Evolutionary conservation across 2,888 invertebrate genomes (phyloP).

Genomic region (Aphodius sticticus): DNA sequence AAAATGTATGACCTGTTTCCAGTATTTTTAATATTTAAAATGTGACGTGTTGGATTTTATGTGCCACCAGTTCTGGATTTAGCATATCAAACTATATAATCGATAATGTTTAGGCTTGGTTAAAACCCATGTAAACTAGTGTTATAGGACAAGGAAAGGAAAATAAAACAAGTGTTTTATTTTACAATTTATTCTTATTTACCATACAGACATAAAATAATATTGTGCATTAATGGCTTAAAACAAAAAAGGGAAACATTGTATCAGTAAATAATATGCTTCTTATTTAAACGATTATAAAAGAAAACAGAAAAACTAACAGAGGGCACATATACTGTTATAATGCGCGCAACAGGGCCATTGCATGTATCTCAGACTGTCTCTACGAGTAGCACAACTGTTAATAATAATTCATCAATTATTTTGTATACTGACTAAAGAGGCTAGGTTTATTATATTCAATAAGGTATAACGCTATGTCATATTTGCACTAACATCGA

Average conservation of each 20-base stretch:
- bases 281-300: slow-evolving; percentile 27
- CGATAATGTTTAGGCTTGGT: too few species aligned
- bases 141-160: too few species aligned
- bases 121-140: too few species aligned
- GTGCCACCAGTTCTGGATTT: too few species aligned
- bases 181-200: slow-evolving; percentile 60
- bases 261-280: slow-evolving; percentile 35
- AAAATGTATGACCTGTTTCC: too few species aligned
- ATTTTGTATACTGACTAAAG: slow-evolving; percentile 58
- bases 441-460: slow-evolving; percentile 52
- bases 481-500: slow-evolving; percentile 62
- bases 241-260: slow-evolving; percentile 36
- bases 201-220: slow-evolving; percentile 63
- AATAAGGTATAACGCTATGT: slow-evolving; percentile 52
- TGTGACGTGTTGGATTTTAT: too few species aligned
- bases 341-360: slow-evolving; percentile 56
- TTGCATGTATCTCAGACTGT: slow-evolving; percentile 55
- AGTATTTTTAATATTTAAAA: too few species aligned
- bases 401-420: slow-evolving; percentile 52
- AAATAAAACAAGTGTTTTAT: slow-evolving; percentile 38
- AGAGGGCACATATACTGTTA: slow-evolving; percentile 55
- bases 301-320: slow-evolving; percentile 48
- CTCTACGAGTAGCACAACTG: slow-evolving; percentile 60
- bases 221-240: slow-evolving; percentile 57
- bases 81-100: too few species aligned